Conservation (phyloP, 2,888 invertebrate genomes). For the Tetragonula carbonaria region DNA sequence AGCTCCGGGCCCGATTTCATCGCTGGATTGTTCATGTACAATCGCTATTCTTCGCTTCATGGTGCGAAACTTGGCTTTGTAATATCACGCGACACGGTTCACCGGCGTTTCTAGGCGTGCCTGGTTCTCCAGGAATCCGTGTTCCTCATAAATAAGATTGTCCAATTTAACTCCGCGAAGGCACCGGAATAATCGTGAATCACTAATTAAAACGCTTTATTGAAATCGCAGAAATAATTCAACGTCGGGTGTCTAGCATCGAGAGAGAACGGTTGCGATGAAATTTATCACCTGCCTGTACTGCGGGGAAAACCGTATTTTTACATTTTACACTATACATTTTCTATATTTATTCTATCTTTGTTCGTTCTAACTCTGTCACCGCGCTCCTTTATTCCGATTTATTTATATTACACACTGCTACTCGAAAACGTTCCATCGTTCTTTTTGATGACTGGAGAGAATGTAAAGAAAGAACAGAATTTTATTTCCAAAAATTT, state of each 20-base stretch:
- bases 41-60: conserved; percentile 47
- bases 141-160: conserved; percentile 57
- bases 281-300: not conserved
- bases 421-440: not conserved
- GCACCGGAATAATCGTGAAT: conserved; percentile 39
- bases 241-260: not conserved
- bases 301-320: not conserved
- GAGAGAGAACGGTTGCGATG: not conserved
- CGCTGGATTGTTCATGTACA: conserved; percentile 44
- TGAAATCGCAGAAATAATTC: conserved; percentile 43
- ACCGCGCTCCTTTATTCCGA: not conserved
- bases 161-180: conserved; percentile 49
- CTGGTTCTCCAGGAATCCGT: conserved; percentile 48
- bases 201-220: conserved; percentile 48
- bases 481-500: too few relatives aligned
- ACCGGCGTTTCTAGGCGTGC: conserved; percentile 14
- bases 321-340: not conserved
- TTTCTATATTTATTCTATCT: not conserved
- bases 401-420: not conserved
- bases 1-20: conserved; percentile 9
- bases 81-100: conserved; percentile 40
- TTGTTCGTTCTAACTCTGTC: not conserved
- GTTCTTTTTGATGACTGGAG: too few relatives aligned
- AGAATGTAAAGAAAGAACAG: too few relatives aligned
- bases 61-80: conserved; percentile 38